A percentile compares a stretch with the other conserved stretches of the same genome.
phyloP scores from a whole-genome alignment of 1,140 invertebrate species.

The Colletes latitarsis region DNA sequence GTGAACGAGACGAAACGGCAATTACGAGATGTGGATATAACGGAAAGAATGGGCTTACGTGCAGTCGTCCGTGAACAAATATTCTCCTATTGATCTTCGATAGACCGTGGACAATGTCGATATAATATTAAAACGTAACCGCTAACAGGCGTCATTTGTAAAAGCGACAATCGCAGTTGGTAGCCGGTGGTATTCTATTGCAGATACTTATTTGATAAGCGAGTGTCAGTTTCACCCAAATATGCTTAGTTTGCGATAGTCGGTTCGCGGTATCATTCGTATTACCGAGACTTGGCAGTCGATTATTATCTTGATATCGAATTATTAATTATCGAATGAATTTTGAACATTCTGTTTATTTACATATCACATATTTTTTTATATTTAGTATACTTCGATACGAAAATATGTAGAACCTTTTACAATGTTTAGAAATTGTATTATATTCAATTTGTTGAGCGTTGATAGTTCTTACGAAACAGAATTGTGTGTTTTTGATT shows the following conservation, averaged over 20 bases:
- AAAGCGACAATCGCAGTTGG: not conserved
- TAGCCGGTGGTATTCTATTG: not conserved
- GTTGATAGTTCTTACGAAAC: no score
- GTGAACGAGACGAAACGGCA: conserved; percentile 54
- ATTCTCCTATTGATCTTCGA: conserved; percentile 31
- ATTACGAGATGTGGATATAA: conserved; percentile 55
- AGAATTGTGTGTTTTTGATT: no score
- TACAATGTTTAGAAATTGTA: no score
- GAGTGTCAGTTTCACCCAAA: conserved; percentile 26
- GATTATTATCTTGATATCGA: not conserved
- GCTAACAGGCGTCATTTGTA: not conserved
- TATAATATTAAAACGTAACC: no score
- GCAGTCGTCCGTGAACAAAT: conserved; percentile 22
- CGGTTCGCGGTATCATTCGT: conserved; percentile 1
- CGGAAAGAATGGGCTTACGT: conserved; percentile 37
- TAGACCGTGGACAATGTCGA: not conserved
- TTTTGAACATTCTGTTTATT: no score
- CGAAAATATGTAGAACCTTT: no score
- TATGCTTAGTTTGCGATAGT: not conserved
- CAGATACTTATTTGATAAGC: conserved; percentile 15
- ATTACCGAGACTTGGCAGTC: not conserved
- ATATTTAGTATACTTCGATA: no score
- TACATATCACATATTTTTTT: no score
- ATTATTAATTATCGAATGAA: not conserved
- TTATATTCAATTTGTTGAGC: no score